Base-by-base conservation (phyloP, 1,140 invertebrate species). In the Drosophila sulfurigaster region DNA sequence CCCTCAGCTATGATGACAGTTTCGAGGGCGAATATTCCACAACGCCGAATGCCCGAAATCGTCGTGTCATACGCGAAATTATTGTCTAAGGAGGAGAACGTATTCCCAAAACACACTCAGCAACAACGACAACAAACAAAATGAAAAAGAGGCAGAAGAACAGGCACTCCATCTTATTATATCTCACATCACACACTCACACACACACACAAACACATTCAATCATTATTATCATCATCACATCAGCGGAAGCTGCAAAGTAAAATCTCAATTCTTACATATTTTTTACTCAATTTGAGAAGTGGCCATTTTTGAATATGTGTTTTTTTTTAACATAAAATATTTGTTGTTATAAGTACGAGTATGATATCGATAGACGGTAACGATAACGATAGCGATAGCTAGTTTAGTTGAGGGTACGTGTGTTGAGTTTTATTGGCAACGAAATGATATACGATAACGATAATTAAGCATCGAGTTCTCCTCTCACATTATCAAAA, bases 11-110 rank as follows among this genome's bases (percentile, higher is more conserved):
- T 93, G 98, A 98, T 93, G 97, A 98, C 93, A 97, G 96, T 74
- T 94, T 98, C 10, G 97, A 98, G 93, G 98, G 97, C 54, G 97
- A 97, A 6, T 98, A 98, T 93, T 98, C 97, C 46, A 98, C 97
- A 57, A 98, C 97, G 65, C 97, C 97, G 45, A 98, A 98, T 93
- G 97, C 97, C 77, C 95, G 97, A 86, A 96, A 96, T 79, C 94
- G 97, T 63, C 94, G 97, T 91, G 97, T 98, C 91, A 98, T 98
- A 87, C 95, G 97, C 69, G 98, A 98, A 93, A 98, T 98, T 92
- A 98, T 98, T 93, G 98, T 99, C 91, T 99, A 96, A 96, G 74
- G 52, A 76, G 60, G 52, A 76, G 60, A 60, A 38, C 35, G 35
- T 25, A 38, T 38, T 59, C 38, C 28, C 30, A 25, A 25, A 25